Evolutionary conservation across 2,797 vertebrate species (phyloP).

Genomic region (Xerus rutilus): DNA sequence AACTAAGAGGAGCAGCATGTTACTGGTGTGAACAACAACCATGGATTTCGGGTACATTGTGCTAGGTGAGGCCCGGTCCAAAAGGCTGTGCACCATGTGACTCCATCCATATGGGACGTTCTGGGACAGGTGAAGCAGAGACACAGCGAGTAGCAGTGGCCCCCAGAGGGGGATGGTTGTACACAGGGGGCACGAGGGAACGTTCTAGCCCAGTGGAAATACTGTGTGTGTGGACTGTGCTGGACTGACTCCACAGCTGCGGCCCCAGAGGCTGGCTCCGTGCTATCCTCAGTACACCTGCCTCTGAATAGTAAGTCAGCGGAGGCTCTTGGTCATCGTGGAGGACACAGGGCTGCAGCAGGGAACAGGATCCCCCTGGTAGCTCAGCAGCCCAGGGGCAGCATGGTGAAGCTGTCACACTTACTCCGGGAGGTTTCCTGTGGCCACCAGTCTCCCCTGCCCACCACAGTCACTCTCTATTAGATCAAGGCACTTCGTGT

Average conservation of each 20-base stretch:
- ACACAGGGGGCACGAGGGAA: neutral
- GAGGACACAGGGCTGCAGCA: neutral
- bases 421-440: neutral
- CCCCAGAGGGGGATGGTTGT: neutral
- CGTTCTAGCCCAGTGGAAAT: neutral
- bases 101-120: neutral
- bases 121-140: neutral
- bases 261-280: neutral
- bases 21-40: rapidly evolving
- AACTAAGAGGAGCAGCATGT: too few relatives aligned
- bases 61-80: neutral
- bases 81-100: neutral
- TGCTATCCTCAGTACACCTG: neutral
- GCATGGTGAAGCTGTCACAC: neutral
- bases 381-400: neutral
- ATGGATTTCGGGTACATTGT: too few relatives aligned
- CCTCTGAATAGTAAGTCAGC: neutral
- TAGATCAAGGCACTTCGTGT: neutral
- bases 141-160: neutral
- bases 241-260: neutral
- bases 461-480: neutral
- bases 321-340: neutral
- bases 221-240: neutral
- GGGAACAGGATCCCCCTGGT: neutral
- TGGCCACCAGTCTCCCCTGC: neutral